These are phyloP conservation scores for Mormyrops attenuatus DNA, from an alignment of 2,797 vertebrate species.

Conservation along the genomic window DNA sequence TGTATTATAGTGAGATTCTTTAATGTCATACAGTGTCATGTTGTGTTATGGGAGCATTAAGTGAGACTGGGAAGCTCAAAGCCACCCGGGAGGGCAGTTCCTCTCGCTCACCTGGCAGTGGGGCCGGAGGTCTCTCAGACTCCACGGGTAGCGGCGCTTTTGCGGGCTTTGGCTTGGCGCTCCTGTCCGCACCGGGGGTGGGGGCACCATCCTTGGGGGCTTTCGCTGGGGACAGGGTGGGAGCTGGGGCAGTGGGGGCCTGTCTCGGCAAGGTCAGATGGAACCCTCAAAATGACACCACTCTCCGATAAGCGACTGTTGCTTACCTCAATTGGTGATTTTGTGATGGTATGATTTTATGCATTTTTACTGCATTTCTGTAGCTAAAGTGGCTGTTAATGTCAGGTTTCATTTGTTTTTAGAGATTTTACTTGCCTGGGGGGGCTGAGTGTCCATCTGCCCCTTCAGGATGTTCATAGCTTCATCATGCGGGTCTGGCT, in stretches of 20 bases:
- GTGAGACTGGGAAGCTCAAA: not conserved
- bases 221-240: slow-evolving; percentile 26
- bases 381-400: not conserved
- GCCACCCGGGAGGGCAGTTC: not conserved
- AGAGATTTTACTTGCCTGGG: slow-evolving; percentile 36
- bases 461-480: slow-evolving; percentile 87
- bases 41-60: not conserved
- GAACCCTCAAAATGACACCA: not conserved
- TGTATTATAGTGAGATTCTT: not conserved
- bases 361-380: not conserved
- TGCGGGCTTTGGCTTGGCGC: slow-evolving; percentile 47
- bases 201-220: slow-evolving; percentile 43
- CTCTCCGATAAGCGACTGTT: not conserved
- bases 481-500: slow-evolving; percentile 86
- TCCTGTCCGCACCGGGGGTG: slow-evolving; percentile 59
- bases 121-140: slow-evolving; percentile 44
- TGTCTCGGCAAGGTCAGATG: slow-evolving; percentile 20
- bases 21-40: not conserved
- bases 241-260: slow-evolving; percentile 26
- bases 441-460: slow-evolving; percentile 70
- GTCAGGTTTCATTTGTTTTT: not conserved
- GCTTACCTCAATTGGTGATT: not conserved
- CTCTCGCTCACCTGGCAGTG: slow-evolving; percentile 52
- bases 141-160: slow-evolving; percentile 38
- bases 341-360: not conserved